Evolutionary conservation across 2,797 vertebrate species (phyloP).

Genomic region (Thalassophryne amazonica): DNA sequence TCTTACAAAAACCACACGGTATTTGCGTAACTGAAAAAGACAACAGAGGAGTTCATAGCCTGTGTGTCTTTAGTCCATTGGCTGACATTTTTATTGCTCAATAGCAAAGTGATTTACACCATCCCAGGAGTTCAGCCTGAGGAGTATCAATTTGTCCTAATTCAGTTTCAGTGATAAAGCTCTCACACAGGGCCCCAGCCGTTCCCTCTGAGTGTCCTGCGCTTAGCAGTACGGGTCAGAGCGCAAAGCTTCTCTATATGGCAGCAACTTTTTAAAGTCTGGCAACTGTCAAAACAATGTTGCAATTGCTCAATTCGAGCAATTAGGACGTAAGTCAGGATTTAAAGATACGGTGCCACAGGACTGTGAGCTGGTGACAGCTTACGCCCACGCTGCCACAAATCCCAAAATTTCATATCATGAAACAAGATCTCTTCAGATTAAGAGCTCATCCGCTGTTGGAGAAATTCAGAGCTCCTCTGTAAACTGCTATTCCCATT

Average conservation of each 20-base stretch:
- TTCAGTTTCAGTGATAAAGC: slow-evolving; percentile 70
- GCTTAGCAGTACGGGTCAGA: slow-evolving; percentile 9
- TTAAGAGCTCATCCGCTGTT: not conserved
- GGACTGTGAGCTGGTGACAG: too few species aligned
- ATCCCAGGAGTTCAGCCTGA: slow-evolving; percentile 47
- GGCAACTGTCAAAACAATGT: slow-evolving; percentile 4
- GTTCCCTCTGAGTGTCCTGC: slow-evolving; percentile 38
- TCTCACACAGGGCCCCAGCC: slow-evolving; percentile 44
- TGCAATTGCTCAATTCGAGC: not conserved
- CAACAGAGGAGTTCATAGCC: slow-evolving; percentile 56
- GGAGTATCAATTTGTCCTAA: slow-evolving; percentile 69
- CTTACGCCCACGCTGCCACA: too few species aligned
- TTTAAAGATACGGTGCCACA: not conserved
- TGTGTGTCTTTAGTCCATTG: slow-evolving; percentile 66
- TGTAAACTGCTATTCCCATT: too few species aligned
- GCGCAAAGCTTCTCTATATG: slow-evolving; percentile 2
- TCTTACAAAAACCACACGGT: slow-evolving; percentile 67
- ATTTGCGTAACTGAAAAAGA: slow-evolving; percentile 45
- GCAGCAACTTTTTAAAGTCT: not conserved
- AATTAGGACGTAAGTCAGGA: not conserved
- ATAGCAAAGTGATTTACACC: slow-evolving; percentile 70
- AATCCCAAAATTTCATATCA: not conserved
- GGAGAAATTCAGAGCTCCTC: too few species aligned
- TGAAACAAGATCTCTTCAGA: not conserved
- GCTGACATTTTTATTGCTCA: slow-evolving; percentile 71